Percentiles rank a stretch among this genome's conserved stretches.
Evolutionary conservation across 2,888 invertebrate genomes (phyloP).

Genomic region (Lasioglossum pauxillum): DNA sequence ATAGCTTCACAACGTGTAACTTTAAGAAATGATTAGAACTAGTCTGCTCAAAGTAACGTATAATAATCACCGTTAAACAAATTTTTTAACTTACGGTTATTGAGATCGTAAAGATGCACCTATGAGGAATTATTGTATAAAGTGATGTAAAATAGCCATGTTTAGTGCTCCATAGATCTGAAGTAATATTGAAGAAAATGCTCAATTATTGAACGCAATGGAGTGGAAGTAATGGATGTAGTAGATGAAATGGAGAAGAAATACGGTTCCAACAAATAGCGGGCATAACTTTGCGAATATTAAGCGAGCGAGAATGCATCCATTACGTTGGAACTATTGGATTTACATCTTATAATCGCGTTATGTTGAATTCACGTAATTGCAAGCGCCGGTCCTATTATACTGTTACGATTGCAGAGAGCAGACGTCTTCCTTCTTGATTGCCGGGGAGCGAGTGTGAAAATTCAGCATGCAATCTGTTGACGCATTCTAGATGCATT

Average conservation of each 20-base stretch:
- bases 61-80: neutral
- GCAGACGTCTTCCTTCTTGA: neutral
- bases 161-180: neutral
- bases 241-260: neutral
- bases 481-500: neutral
- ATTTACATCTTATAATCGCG: neutral
- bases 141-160: neutral
- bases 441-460: neutral
- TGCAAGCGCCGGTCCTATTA: neutral
- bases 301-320: neutral
- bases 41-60: neutral
- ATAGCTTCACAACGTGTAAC: neutral
- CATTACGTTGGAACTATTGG: neutral
- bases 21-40: neutral
- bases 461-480: neutral
- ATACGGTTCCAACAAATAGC: neutral
- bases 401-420: neutral
- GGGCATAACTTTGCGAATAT: neutral
- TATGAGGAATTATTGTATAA: neutral
- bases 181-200: neutral
- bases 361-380: neutral
- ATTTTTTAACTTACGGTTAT: too few relatives aligned
- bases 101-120: too few relatives aligned
- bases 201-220: neutral
- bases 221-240: neutral